These are phyloP conservation scores for Leptodirus hochenwartii DNA, from an alignment of 2,888 invertebrate genomes.

Conservation along the genomic window DNA sequence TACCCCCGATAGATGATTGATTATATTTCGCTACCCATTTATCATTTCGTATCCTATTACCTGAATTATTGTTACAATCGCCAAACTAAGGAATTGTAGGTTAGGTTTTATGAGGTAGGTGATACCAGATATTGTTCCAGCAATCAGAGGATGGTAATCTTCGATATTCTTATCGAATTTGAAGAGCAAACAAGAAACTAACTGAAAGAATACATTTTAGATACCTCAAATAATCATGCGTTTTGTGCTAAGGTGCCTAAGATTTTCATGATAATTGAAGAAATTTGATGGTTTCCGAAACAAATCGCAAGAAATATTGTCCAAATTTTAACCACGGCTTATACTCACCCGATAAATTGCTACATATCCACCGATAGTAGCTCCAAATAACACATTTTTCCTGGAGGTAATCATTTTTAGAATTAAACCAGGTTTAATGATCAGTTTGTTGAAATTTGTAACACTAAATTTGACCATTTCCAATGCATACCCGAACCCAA, in stretches of 20 bases:
- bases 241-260: too few relatives aligned
- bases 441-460: conserved; percentile 12
- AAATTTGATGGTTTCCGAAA: too few relatives aligned
- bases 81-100: conserved; percentile 1
- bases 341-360: conserved; percentile 18
- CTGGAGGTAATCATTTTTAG: conserved; percentile 14
- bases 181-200: not conserved
- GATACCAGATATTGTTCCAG: conserved; percentile 2
- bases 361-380: conserved; percentile 19
- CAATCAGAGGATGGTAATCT: conserved; percentile 3
- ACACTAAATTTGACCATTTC: conserved; percentile 15
- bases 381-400: conserved; percentile 17
- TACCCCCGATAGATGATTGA: not conserved
- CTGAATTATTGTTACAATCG: conserved; percentile 4
- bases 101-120: conserved; percentile 5
- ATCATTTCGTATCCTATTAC: conserved; percentile 1
- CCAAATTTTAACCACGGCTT: too few relatives aligned
- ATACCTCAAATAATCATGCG: too few relatives aligned
- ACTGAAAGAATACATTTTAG: too few relatives aligned
- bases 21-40: too few relatives aligned
- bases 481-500: conserved; percentile 16
- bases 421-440: conserved; percentile 13
- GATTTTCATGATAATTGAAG: too few relatives aligned
- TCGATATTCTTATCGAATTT: not conserved
- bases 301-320: too few relatives aligned